Evolutionary conservation across 2,797 vertebrate species (phyloP), one percentile per base, ranked within the genome.

Genomic region (Gadopsis marmoratus): DNA sequence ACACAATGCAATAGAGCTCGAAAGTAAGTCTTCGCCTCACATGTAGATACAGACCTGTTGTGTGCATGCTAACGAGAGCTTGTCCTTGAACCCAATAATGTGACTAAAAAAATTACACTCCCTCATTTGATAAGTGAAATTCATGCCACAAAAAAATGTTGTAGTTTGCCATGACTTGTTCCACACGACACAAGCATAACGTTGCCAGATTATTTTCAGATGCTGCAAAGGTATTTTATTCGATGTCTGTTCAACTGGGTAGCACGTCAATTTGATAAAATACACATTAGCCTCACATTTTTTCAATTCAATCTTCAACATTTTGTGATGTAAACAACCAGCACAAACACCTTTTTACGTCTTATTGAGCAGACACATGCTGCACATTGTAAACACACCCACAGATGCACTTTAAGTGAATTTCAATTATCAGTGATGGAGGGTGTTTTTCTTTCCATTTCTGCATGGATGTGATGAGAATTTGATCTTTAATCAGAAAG

Each of bases 1-100:
- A 93, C 95, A 97, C 97, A 97, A 98, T 98, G 97, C 97, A 97
- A 98, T 99, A 99, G 98, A 99, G 98, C 98, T 96, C 98, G 98
- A 95, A 99, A 99, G 98, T 99, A 99, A 99, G 98, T 99, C 88
- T 96, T 96, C 97, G 94, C 95, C 95, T 96, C 94, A 94, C 95
- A 96, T 93, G 95, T 96, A 97, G 97, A 96, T 92, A 94, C 92
- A 94, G 96, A 96, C 87, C 94, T 96, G 96, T 96, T 93, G 95
- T 97, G 96, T 99, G 98, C 98, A 99, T 99, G 98, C 97, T 85
- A 96, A 96, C 94, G 90, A 92, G 95, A 97, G 95, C 95, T 95
- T 97, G 95, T 96, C 95, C 96, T 97, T 96, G 94, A 96, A 95
- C 94, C 94, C 91, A 91, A 95, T 96, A 94, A 95, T 96, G 95